Base-by-base conservation (phyloP, 2,797 vertebrate species). In the Gymnothorax reevesii region DNA sequence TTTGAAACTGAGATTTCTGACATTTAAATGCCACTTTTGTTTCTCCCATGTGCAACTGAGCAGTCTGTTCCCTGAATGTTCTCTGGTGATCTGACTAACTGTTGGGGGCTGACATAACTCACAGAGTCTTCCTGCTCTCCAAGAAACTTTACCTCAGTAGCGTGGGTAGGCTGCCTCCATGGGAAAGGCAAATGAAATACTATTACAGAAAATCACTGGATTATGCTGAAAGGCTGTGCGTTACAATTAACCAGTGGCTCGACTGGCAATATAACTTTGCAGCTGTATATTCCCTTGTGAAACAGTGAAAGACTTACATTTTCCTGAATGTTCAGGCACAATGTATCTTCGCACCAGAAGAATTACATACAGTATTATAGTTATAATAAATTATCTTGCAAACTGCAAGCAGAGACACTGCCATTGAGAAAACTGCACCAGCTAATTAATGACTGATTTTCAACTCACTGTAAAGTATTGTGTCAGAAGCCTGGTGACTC, bases 131-230 rank as follows among this genome's bases (percentile, higher is more conserved):
- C 95, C 95, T 82, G 85, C 94, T 94, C 95, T 93, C 95, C 95
- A 54, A 95, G 96, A 96, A 96, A 96, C 95, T 94, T 92, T 96
- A 97, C 96, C 95, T 91, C 85, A 90, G 91, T 92, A 96, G 94
- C 91, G 91, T 93, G 94, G 85, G 92, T 94, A 91, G 94, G 91
- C 95, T 96, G 95, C 90, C 95, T 95, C 94, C 95, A 92, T 95
- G 95, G 92, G 92, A 95, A 96, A 96, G 92, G 94, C 94, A 94
- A 92, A 93, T 91, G 89, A 95, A 92, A 90, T 93, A 94, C 95
- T 95, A 96, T 95, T 95, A 96, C 95, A 96, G 52, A n/a, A 52
- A 80, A 80, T 80, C 52, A 49, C 55, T 20, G 55, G 55, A 80
- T 80, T 17, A 52, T 55, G 77, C 54, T 80, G 52, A 80, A 80